Base-by-base conservation (phyloP, 2,888 invertebrate species). In the Sarcophaga rosellei region DNA sequence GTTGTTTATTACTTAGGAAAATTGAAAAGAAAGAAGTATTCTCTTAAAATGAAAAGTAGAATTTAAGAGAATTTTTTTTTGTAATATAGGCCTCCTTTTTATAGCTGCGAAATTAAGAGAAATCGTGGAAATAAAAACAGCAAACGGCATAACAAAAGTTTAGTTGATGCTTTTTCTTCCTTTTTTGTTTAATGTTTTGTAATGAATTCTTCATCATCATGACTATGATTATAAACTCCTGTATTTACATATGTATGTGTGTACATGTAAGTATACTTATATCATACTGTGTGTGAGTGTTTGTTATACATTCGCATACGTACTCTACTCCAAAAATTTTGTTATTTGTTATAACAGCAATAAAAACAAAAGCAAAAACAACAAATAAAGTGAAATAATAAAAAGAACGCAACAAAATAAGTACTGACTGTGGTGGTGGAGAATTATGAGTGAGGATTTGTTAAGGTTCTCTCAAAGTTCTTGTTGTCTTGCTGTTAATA, bases 31-130 rank as follows among this genome's bases (percentile, higher is more conserved):
- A 20, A 66, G 44, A 17, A 53, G 25, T 44, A 4, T 44, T 84
- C 86, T 86, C 83, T 86, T 86, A 80, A 76, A 15, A 11, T 63
- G 62, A 17, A 72, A 35, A 35, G 35, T 35, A 73, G 53, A 69
- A 11, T 6, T 44, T 75, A 82, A 83, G 86, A 86, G 86, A 69
- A 10, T 68, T 63, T 73, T 62, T 44, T 44, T 4, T 21, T 68
- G 23, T 45, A 35, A 5, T 6, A 25, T 72, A 5, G 35, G 11
- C 11, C 25, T 23, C 17, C 21, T n/a, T 35, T 35, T 25, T 44
- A 61, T 53, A 23, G 12, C 5, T 35, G 35, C 1, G 35, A 35
- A 35, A 10, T 35, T 12, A 59, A 81, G 57, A 80, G 80, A 80
- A 73, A 35, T 35, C 35, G 8, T 35, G 2, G 35, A 35, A 35